These are phyloP conservation scores for Pseudolaguvia tuberculata DNA, from an alignment of 2,113 vertebrate genomes.

Conservation along the genomic window DNA sequence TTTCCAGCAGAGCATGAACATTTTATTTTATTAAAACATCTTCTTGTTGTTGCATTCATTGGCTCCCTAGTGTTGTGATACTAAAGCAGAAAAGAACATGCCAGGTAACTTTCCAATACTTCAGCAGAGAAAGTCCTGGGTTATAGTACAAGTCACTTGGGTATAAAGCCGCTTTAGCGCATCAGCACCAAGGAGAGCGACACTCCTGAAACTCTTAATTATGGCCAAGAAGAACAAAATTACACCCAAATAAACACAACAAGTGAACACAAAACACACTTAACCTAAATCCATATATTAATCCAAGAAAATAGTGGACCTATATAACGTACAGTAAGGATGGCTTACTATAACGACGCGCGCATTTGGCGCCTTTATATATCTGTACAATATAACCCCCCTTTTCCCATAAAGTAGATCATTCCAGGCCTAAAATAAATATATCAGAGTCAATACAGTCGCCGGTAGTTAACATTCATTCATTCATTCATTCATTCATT, in stretches of 20 bases:
- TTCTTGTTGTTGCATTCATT: constrained; percentile 31
- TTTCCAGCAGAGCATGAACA: constrained; percentile 12
- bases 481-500: no score
- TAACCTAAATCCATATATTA: neutral
- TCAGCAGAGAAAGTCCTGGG: constrained; percentile 54
- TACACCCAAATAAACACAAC: neutral
- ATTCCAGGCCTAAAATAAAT: no score
- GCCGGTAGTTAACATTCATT: neutral
- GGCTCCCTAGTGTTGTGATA: constrained; percentile 32
- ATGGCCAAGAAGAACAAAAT: constrained; percentile 49
- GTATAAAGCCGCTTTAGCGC: constrained; percentile 62
- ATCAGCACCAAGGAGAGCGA: constrained; percentile 75
- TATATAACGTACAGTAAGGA: no score
- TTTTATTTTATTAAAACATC: constrained; percentile 24
- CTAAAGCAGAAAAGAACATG: constrained; percentile 43
- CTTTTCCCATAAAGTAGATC: no score
- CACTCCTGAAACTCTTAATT: constrained; percentile 41
- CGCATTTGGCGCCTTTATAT: neutral
- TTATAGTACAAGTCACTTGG: constrained; percentile 53
- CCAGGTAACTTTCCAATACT: constrained; percentile 39
- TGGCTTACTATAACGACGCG: neutral
- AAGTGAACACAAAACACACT: neutral
- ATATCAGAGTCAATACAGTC: neutral
- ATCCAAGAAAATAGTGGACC: neutral
- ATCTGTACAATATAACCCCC: no score